A percentile compares a stretch with the other conserved stretches of the same genome.
These are phyloP conservation scores for Pterophyllum scalare DNA, from an alignment of 2,113 vertebrate genomes.

Conservation along the genomic window DNA sequence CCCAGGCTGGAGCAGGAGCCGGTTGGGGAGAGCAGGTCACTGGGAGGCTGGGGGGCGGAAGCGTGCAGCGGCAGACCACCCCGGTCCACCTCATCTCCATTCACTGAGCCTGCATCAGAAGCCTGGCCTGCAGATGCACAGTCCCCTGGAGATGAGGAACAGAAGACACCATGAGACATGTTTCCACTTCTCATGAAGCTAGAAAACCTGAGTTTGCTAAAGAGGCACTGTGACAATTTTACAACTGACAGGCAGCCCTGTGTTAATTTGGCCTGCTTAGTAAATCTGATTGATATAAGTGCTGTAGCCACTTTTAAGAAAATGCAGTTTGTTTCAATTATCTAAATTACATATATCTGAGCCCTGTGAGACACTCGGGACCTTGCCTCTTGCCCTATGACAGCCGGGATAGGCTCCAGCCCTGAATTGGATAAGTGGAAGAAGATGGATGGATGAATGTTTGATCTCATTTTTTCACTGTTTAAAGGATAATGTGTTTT, in stretches of 20 bases:
- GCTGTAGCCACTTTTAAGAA: no score
- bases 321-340: no score
- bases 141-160: constrained; percentile 59
- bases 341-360: no score
- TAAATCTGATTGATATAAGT: no score
- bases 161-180: neutral
- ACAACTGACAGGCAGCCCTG: neutral
- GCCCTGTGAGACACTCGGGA: no score
- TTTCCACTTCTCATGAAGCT: neutral
- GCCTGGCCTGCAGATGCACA: constrained; percentile 37
- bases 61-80: constrained; percentile 57
- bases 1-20: constrained; percentile 83
- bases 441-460: no score
- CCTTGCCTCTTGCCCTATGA: no score
- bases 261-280: no score
- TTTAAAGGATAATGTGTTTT: no score
- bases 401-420: no score
- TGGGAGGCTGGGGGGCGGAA: constrained; percentile 55
- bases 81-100: constrained; percentile 81
- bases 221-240: neutral
- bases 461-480: neutral
- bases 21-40: constrained; percentile 78
- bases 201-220: neutral
- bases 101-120: constrained; percentile 81
- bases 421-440: no score